Evolutionary conservation across 2,888 invertebrate species (phyloP), one percentile per base, ranked within the genome.

Genomic region (Aromia moschata): DNA sequence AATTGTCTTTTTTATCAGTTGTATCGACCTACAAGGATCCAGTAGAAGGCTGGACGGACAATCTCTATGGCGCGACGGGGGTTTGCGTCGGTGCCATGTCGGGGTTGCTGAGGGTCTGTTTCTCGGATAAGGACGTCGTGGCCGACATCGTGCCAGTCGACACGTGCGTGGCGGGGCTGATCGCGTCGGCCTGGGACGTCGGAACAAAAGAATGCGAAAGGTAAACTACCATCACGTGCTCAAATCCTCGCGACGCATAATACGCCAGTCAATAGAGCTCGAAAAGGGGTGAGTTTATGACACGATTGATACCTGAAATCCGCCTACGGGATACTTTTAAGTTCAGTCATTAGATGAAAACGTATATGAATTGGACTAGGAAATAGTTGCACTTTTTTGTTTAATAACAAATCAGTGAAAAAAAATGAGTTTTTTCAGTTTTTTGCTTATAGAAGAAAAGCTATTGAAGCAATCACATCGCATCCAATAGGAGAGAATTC

Each of bases 111-210:
- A 83, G 85, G 25, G 83, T 84, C 4, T 81, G 88, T 75, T 80
- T 83, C 53, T 84, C 85, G 44, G 81, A 84, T 56, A 65, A 66
- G 3, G 74, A 82, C 0, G 80, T 82, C 14, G 78, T 83, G 0
- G 86, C 88, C 0, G 88, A 90, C 68, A 80, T 89, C 41, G 84
- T 90, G 33, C 89, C 90, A 0, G 89, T 86, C 0, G 90, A 90
- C 77, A 83, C 85, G 63, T 85, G 86, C 1, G 84, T 87, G 31
- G 87, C 87, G 66, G 83, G 85, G 67, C 81, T 88, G 67, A 82
- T 90, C 2, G 83, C 84, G 0, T 80, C 85, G 1, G 86, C 85
- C 2, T 88, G 87, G 85, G 80, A 82, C 45, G 73, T 79, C 2
- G 40, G 31, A 2, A 31, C 16, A 1, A 52, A 12, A n/a, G 12